Evolutionary conservation across 2,888 invertebrate species (phyloP).

Genomic region (Elegia similella): DNA sequence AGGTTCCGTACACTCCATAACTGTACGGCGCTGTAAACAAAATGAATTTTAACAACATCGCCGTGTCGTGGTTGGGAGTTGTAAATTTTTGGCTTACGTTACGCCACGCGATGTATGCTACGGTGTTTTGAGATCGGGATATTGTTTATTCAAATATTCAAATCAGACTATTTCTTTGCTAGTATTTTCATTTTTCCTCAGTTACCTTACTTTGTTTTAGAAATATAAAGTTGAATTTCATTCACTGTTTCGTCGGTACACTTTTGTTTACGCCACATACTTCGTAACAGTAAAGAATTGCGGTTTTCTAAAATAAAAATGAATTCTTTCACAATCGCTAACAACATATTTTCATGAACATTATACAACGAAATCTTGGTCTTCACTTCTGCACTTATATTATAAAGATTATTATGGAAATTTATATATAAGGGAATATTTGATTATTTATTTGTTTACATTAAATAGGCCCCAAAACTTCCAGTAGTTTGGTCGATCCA

Average conservation of each 20-base stretch:
- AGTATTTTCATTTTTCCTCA: conserved; percentile 1
- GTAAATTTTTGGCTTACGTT: conserved; percentile 60
- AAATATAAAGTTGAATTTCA: neutral
- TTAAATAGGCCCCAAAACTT: too few species aligned
- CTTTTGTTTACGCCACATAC: too few species aligned
- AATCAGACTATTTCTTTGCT: conserved; percentile 2
- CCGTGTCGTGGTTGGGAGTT: conserved; percentile 52
- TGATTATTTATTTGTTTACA: too few species aligned
- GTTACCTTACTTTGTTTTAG: neutral
- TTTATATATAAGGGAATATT: too few species aligned
- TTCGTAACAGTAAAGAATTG: too few species aligned
- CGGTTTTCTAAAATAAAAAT: too few species aligned
- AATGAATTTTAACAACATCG: conserved; percentile 30
- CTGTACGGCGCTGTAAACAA: conserved; percentile 32
- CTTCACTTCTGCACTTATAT: too few species aligned
- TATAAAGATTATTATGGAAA: too few species aligned
- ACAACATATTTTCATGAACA: too few species aligned
- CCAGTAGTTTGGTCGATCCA: too few species aligned
- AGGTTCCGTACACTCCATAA: conserved; percentile 38
- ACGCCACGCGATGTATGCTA: neutral
- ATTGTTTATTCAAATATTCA: conserved; percentile 20
- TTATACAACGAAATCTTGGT: too few species aligned
- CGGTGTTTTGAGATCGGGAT: conserved; percentile 19
- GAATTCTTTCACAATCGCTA: too few species aligned
- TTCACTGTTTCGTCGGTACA: neutral